These are phyloP conservation scores for Cheilosia variabilis DNA, from an alignment of 2,888 invertebrate genomes.

Conservation along the genomic window DNA sequence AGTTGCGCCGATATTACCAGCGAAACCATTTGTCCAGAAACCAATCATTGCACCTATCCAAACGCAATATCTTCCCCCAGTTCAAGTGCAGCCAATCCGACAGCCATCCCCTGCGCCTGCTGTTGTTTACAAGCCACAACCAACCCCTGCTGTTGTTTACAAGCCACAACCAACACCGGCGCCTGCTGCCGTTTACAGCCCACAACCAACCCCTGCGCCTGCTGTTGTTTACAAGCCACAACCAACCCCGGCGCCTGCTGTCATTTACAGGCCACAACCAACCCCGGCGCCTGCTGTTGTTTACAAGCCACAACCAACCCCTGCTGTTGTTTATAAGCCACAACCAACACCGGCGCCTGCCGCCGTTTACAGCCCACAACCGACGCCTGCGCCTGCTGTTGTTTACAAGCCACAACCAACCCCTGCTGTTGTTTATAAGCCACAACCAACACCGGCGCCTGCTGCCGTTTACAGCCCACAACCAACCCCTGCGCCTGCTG, in stretches of 20 bases:
- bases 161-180: conserved; percentile 26
- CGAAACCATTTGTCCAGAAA: conserved; percentile 8
- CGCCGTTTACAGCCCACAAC: not conserved
- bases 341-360: conserved; percentile 5
- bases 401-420: conserved; percentile 23
- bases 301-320: not conserved
- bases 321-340: not conserved
- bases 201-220: not conserved
- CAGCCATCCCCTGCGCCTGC: not conserved
- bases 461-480: not conserved
- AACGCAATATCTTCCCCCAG: conserved; percentile 40
- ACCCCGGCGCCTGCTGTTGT: not conserved
- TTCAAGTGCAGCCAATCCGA: not conserved
- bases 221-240: not conserved
- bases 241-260: not conserved
- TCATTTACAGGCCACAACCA: conserved; percentile 10
- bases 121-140: conserved; percentile 1
- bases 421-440: not conserved
- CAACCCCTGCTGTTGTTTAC: not conserved
- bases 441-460: not conserved
- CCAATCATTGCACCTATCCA: conserved; percentile 6
- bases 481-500: not conserved
- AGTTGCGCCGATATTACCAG: not conserved
- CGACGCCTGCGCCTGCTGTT: not conserved
- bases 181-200: not conserved